A percentile compares a stretch with the other conserved stretches of the same genome.
These are phyloP conservation scores for Hypercompe scribonia DNA, from an alignment of 2,888 invertebrate genomes.

Conservation along the genomic window DNA sequence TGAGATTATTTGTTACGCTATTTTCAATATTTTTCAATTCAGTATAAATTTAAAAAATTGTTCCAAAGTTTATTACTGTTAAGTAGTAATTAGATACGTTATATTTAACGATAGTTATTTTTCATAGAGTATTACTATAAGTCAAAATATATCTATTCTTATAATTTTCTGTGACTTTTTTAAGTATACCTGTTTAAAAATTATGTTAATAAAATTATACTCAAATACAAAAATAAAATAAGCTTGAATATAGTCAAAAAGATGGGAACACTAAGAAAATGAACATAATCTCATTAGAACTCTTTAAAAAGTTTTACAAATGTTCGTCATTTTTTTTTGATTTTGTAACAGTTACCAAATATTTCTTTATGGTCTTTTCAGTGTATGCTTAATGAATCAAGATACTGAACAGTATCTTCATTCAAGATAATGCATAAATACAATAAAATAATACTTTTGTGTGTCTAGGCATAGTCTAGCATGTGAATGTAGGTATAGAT, in stretches of 20 bases:
- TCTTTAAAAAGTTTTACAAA: not conserved
- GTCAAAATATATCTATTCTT: no score
- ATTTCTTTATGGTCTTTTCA: not conserved
- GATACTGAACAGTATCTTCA: not conserved
- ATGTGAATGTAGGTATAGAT: no score
- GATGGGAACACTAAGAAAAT: not conserved
- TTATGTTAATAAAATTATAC: not conserved
- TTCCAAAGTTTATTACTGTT: not conserved
- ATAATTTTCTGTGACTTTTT: not conserved
- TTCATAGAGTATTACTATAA: no score
- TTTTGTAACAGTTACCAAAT: not conserved
- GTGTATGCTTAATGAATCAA: not conserved
- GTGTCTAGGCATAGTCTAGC: not conserved
- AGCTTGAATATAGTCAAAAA: not conserved
- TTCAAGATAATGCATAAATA: not conserved
- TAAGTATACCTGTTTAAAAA: not conserved
- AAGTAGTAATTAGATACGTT: not conserved
- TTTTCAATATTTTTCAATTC: not conserved
- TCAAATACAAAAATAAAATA: not conserved
- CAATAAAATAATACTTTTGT: not conserved
- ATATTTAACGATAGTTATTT: no score
- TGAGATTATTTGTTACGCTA: not conserved
- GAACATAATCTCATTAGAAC: not conserved
- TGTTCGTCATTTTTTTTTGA: not conserved
- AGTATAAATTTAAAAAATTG: constrained; percentile 2